Base-by-base conservation (phyloP, 2,113 vertebrate genomes). In the Salvator merianae region DNA sequence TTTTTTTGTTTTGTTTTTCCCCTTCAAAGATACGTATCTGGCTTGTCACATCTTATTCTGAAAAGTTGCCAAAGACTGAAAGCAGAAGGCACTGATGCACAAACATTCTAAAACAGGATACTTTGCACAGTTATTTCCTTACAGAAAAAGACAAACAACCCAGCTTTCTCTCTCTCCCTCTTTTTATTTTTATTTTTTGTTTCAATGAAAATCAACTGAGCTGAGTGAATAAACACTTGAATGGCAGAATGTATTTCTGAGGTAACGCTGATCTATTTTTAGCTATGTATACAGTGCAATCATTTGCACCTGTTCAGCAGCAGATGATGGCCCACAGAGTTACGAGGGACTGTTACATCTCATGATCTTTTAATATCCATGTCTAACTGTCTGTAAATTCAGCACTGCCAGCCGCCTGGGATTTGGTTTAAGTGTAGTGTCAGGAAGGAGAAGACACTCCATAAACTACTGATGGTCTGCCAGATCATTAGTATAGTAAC, bases 381-480 rank as follows among this genome's bases (percentile, higher is more conserved):
- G 28, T 68, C 28, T 84, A 89, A 73, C 34, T 85, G 16, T 76
- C 86, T 73, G 20, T 77, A 62, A 88, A 77, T 87, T 43, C 59
- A 91, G 77, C 13, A 62, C 47, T 76, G 26, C 68, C 72, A 12
- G n/a, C 82, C 78, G 85, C 69, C 78, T 91, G 84, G 70, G 72
- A 84, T 90, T 91, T n/a, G 65, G 89, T 93, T 88, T 77, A 88
- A 86, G 62, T 83, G 79, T 73, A 88, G 68, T 91, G 62, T 28
- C 59, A 90, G 4, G 2, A 62, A 86, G 38, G 34, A 68, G 73
- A 66, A 84, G 84, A 91, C 81, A 87, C 76, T 71, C 13, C 76
- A 32, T 32, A 87, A 82, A 88, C 26, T 80, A 53, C 82, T 86
- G 50, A 89, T 84, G 18, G 55, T 88, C 81, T 88, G 18, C 85